phyloP scores from a whole-genome alignment of 2,888 invertebrate genomes.

The Protonemura montana region DNA sequence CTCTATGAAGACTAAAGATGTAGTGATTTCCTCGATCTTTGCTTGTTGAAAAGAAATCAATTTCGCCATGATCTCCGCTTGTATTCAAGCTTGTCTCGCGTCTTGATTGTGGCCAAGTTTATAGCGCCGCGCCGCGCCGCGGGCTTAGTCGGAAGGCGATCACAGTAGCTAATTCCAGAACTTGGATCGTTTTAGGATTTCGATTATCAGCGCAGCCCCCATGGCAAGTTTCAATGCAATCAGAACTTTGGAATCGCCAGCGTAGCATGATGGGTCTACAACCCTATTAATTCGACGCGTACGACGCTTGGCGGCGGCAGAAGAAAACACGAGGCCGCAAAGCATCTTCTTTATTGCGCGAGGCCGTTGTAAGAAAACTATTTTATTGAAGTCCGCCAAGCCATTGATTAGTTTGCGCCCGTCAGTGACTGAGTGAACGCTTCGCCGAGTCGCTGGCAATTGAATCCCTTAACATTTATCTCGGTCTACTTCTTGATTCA shows the following conservation, averaged over 20 bases:
- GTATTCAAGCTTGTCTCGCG: neutral
- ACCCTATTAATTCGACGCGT: neutral
- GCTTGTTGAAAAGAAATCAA: no score
- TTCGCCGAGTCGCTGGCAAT: neutral
- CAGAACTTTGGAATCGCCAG: neutral
- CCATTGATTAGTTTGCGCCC: neutral
- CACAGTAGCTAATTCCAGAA: neutral
- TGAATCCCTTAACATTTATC: neutral
- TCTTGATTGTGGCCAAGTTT: no score
- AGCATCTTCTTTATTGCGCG: neutral
- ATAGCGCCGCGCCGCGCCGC: neutral
- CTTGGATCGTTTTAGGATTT: slow-evolving; percentile 7
- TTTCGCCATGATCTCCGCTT: neutral
- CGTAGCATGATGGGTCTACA: neutral
- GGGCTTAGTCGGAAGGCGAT: neutral
- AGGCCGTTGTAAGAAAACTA: neutral
- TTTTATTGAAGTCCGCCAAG: neutral
- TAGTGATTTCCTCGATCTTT: no score
- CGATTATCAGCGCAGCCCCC: slow-evolving; percentile 1
- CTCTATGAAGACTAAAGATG: no score
- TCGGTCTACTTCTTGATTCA: neutral
- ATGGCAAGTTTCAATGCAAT: neutral
- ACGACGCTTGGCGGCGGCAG: neutral
- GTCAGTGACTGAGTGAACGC: neutral
- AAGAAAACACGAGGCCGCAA: neutral